phyloP scores from a whole-genome alignment of 2,888 invertebrate species.

The Mesopsocus fuscifrons region DNA sequence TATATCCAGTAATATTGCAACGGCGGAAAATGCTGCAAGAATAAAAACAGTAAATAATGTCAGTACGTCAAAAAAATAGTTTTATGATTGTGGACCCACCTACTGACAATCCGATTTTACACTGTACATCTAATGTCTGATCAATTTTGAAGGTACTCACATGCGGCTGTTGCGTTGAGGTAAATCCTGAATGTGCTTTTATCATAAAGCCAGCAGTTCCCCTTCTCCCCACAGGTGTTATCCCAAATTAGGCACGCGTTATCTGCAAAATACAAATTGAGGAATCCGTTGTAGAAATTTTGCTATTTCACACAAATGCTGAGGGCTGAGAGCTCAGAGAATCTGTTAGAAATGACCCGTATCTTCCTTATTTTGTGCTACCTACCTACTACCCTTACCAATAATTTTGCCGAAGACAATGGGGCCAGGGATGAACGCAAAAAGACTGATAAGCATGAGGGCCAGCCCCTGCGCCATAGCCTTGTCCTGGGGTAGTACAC shows the following conservation, averaged over 20 bases:
- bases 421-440: conserved; percentile 48
- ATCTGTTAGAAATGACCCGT: too few relatives aligned
- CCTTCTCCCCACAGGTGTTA: conserved; percentile 35
- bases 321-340: too few relatives aligned
- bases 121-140: too few relatives aligned
- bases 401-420: conserved; percentile 44
- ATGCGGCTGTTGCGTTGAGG: conserved; percentile 33
- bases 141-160: too few relatives aligned
- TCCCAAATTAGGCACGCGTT: conserved; percentile 48
- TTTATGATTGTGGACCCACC: too few relatives aligned
- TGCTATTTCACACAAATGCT: too few relatives aligned
- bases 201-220: conserved; percentile 49
- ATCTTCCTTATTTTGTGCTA: too few relatives aligned
- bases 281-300: too few relatives aligned
- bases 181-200: conserved; percentile 34
- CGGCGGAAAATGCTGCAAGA: conserved; percentile 1
- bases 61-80: too few relatives aligned
- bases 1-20: conserved; percentile 1
- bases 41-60: background rate
- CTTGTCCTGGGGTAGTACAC: conserved; percentile 39
- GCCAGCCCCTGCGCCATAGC: conserved; percentile 43
- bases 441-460: conserved; percentile 37
- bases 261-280: conserved; percentile 31
- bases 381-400: conserved; percentile 20
- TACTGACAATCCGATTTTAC: too few relatives aligned